Base-by-base conservation (phyloP, 2,888 invertebrate genomes). In the Reticulitermes lucifugus region DNA sequence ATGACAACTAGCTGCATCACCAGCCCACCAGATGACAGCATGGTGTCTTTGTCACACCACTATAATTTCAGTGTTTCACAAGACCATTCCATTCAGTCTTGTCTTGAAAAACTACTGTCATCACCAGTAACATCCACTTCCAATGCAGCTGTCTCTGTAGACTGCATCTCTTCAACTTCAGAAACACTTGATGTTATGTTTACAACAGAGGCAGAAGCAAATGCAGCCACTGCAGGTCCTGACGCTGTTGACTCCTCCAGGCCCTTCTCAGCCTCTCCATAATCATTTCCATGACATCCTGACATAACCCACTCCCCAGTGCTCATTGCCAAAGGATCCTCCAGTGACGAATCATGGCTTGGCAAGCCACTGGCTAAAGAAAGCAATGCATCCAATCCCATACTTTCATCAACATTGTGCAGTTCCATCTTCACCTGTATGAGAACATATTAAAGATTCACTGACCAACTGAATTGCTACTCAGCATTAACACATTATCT, bases 371-470 rank as follows among this genome's bases (percentile, higher is more conserved):
- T 71, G 14, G 83, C 79, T 25, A 85, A 29, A 5, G 83, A 85
- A 14, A 85, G 83, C 41, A 85, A 43, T 18, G 85, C 85, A 55
- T 85, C 85, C 29, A 85, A 59, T 6, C 85, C 85, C 65, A 83
- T 59, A 51, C 65, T 79, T 41, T 85, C 85, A 51, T 85, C 85
- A 43, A 65, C 46, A n/a, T 81, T 81, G 18, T 35, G 43, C 41
- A 81, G 14, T 25, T 81, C 81, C 25, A 65, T 29, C 9, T 70
- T 81, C 12, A 65, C 81, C 60, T 60, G 29, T 55, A 22, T 18
- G n/a, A 1, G 35, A 55, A 41, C 35, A 41, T 7, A 73, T 18
- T 55, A 55, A 14, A 55, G 14, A 55, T 55, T 18, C 18, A 55
- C 18, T 55, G 0, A 55, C 5, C 55, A 55, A 55, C 14, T 18